These are phyloP conservation scores for Tenthredo amoena DNA, from an alignment of 2,888 invertebrate species.

Conservation along the genomic window DNA sequence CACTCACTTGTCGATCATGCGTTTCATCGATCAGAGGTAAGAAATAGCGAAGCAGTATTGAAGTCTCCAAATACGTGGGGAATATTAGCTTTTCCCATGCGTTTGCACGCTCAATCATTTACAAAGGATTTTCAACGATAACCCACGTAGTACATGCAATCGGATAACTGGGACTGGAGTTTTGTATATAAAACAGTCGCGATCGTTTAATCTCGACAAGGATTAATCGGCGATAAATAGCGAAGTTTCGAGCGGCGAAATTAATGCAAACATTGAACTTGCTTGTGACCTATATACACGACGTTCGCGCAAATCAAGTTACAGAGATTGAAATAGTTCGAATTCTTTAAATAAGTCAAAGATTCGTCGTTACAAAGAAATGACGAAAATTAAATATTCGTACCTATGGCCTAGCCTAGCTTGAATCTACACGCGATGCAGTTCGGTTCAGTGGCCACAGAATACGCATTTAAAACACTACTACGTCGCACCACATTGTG, in stretches of 20 bases:
- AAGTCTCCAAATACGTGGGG: background rate
- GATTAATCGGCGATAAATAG: background rate
- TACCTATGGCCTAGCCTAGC: slow-evolving; percentile 26
- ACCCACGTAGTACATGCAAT: background rate
- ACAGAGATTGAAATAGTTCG: background rate
- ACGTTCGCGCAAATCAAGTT: background rate
- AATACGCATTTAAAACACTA: slow-evolving; percentile 59
- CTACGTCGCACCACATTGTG: slow-evolving; percentile 55
- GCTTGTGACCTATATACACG: background rate
- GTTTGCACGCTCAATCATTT: background rate
- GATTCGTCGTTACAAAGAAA: background rate
- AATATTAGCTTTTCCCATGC: background rate
- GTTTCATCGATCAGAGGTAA: background rate
- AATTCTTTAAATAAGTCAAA: background rate
- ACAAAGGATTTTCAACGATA: background rate
- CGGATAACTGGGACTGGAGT: background rate
- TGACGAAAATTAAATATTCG: background rate
- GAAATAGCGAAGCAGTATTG: background rate
- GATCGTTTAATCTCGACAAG: background rate
- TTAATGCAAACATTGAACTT: slow-evolving; percentile 2
- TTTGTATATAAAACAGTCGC: background rate
- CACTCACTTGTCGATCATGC: background rate
- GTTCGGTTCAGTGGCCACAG: slow-evolving; percentile 63
- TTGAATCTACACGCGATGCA: slow-evolving; percentile 60
- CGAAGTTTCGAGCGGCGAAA: background rate